A percentile compares a stretch with the other conserved stretches of the same genome.
phyloP scores from a whole-genome alignment of 53 echinoderm and acorn worm species.

The Luidia sarsii region DNA sequence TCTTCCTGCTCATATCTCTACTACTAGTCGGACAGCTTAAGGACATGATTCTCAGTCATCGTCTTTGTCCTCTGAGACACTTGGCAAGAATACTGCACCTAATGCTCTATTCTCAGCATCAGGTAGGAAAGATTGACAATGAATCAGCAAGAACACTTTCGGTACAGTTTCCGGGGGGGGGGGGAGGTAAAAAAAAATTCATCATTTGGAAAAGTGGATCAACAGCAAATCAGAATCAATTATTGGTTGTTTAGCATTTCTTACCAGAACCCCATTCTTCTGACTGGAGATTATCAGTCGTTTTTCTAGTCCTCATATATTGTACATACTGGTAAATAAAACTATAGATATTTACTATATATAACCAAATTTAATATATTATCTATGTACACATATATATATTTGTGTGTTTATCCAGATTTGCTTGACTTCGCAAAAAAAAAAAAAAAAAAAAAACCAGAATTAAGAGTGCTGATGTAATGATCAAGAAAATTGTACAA shows the following conservation, averaged over 20 bases:
- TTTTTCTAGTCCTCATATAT: conserved; percentile 49
- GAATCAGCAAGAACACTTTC: too few relatives aligned
- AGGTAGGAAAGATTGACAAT: too few relatives aligned
- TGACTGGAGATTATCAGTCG: conserved; percentile 35
- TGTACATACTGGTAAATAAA: conserved; percentile 53
- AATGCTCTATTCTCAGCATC: too few relatives aligned
- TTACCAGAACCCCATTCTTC: conserved; percentile 47
- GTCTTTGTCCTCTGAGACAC: too few relatives aligned
- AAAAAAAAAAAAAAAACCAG: too few relatives aligned
- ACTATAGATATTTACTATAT: conserved; percentile 48
- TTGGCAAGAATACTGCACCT: too few relatives aligned
- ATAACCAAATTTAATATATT: conserved; percentile 44
- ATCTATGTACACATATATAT: conserved; percentile 24
- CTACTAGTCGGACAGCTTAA: too few relatives aligned
- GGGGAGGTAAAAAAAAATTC: too few relatives aligned
- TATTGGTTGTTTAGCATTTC: conserved; percentile 32
- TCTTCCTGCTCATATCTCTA: too few relatives aligned
- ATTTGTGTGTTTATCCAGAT: background rate
- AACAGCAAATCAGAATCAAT: background rate
- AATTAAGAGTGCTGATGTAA: background rate
- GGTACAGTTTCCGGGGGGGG: too few relatives aligned
- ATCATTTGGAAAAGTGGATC: background rate
- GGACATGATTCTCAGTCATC: too few relatives aligned
- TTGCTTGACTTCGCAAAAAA: background rate
- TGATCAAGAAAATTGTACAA: too few relatives aligned